phyloP scores from a whole-genome alignment of 2,888 invertebrate species.

The Digitonthophagus gazella region DNA sequence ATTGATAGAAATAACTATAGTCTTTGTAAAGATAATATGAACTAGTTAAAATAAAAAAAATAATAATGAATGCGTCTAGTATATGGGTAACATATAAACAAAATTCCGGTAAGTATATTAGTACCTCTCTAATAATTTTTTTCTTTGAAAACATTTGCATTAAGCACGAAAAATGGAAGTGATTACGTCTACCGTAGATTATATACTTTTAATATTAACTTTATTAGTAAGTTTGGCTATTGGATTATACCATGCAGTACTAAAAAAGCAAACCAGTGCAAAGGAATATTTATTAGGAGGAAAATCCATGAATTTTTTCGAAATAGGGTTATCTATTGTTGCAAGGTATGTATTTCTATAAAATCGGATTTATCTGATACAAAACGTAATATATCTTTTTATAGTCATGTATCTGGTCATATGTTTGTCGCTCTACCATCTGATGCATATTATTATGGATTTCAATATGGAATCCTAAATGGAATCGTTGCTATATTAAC shows the following conservation, averaged over 20 bases:
- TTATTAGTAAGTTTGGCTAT: slow-evolving; percentile 53
- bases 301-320: slow-evolving; percentile 64
- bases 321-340: slow-evolving; percentile 60
- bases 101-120: no score
- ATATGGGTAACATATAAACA: no score
- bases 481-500: slow-evolving; percentile 47
- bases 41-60: no score
- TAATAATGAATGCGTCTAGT: no score
- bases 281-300: slow-evolving; percentile 66
- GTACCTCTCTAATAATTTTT: no score
- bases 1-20: no score
- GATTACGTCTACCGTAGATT: slow-evolving; percentile 30
- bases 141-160: background rate
- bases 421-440: slow-evolving; percentile 72
- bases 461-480: slow-evolving; percentile 58
- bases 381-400: no score
- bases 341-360: slow-evolving; percentile 19
- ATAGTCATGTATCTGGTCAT: slow-evolving; percentile 72
- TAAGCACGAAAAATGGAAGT: slow-evolving; percentile 16
- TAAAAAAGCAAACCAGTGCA: slow-evolving; percentile 57
- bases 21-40: no score
- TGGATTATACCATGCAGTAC: slow-evolving; percentile 57
- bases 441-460: slow-evolving; percentile 71
- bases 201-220: slow-evolving; percentile 44
- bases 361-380: no score